phyloP scores from a whole-genome alignment of 2,797 vertebrate species.

The Eospalax fontanierii region DNA sequence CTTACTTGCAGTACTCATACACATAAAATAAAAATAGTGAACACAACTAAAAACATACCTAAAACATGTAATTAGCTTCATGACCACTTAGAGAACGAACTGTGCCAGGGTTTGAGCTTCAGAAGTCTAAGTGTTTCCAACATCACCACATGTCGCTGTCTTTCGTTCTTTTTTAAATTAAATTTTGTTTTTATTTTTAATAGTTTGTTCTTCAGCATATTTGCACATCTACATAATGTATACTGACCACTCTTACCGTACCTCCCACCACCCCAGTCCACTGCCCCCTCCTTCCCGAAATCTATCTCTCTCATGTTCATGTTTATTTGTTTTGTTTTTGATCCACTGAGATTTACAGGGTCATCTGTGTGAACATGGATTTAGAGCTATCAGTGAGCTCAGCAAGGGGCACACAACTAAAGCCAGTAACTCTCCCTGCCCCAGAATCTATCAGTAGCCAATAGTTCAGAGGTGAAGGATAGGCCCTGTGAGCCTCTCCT shows the following conservation, averaged over 20 bases:
- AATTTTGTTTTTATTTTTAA: neutral
- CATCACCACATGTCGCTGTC: neutral
- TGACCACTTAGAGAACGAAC: neutral
- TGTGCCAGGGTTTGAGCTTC: neutral
- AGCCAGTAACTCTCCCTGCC: no score
- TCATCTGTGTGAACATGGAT: neutral
- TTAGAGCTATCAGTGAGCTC: neutral
- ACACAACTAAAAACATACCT: neutral
- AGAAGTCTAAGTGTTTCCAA: neutral
- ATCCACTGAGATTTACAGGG: neutral
- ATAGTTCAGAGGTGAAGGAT: neutral
- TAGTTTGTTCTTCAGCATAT: neutral
- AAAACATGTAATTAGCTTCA: slow-evolving; percentile 22
- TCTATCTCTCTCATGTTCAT: no score
- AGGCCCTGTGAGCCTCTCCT: neutral
- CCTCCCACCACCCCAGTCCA: neutral
- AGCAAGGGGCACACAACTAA: neutral
- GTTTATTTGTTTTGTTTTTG: neutral
- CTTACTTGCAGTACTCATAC: no score
- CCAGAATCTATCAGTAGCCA: neutral
- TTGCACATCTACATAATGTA: neutral
- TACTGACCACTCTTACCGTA: neutral
- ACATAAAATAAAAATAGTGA: no score
- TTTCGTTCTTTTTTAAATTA: neutral
- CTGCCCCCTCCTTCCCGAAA: neutral